Evolutionary conservation across 2,888 invertebrate species (phyloP).

Genomic region (Dryococelus australis): DNA sequence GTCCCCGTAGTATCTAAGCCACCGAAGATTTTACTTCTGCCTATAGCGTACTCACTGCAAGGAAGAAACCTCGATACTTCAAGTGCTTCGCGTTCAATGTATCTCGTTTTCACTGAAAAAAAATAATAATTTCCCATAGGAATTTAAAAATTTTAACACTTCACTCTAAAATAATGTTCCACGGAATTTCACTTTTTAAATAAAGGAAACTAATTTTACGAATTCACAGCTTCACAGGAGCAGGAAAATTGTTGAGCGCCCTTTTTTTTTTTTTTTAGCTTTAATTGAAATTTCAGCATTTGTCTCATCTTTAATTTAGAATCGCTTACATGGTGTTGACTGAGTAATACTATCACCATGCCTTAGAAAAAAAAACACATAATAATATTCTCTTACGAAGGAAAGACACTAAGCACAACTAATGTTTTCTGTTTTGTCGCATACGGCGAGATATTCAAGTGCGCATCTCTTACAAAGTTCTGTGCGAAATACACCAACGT

Average conservation of each 20-base stretch:
- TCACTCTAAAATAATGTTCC: background rate
- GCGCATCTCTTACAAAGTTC: background rate
- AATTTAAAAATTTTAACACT: background rate
- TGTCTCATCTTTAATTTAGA: background rate
- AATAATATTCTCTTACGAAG: background rate
- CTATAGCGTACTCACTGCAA: background rate
- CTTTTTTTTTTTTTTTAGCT: background rate
- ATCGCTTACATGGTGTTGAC: background rate
- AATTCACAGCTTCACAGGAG: too few relatives aligned
- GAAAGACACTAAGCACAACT: background rate
- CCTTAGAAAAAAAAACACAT: background rate
- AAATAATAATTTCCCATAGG: background rate
- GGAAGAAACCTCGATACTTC: background rate
- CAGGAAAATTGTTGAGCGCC: background rate
- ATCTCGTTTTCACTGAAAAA: background rate
- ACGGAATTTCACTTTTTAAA: background rate
- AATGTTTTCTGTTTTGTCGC: background rate
- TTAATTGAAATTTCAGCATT: background rate
- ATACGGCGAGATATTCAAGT: background rate
- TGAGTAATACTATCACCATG: background rate
- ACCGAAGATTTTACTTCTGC: background rate
- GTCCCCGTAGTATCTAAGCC: background rate
- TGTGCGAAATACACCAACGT: background rate
- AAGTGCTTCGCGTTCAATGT: background rate
- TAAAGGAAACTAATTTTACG: background rate